A percentile compares a stretch with the other conserved stretches of the same genome.
Conservation (phyloP, 30 jellyfish, hydroid and myxozoan species). For the Aurelia sp. region DNA sequence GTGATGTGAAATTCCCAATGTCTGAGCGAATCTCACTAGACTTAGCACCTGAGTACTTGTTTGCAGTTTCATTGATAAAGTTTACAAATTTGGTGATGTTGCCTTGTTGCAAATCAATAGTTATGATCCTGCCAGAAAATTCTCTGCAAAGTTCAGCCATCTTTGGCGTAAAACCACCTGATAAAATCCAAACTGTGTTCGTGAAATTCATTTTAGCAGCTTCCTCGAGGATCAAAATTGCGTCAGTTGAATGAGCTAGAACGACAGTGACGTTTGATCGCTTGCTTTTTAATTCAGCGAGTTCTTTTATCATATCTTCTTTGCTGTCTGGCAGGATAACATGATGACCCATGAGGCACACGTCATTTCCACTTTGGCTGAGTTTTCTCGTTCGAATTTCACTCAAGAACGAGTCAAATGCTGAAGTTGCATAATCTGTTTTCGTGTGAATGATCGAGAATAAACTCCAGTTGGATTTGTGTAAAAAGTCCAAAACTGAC, state of each 20-base stretch:
- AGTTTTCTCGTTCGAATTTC: neutral
- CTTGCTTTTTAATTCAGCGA: conserved; percentile 1
- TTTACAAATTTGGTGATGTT: neutral
- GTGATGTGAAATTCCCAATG: neutral
- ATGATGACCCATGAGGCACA: conserved; percentile 28
- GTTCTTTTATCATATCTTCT: conserved; percentile 5
- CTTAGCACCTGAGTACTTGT: neutral
- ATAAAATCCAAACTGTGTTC: conserved; percentile 45
- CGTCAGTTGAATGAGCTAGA: conserved; percentile 38
- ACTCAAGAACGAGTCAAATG: conserved; percentile 12
- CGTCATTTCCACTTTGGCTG: neutral
- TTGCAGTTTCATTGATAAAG: conserved; percentile 4
- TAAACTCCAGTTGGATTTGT: conserved; percentile 28
- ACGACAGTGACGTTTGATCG: conserved; percentile 24
- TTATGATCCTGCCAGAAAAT: conserved; percentile 12
- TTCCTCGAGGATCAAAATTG: conserved; percentile 1
- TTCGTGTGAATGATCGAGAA: conserved; percentile 47
- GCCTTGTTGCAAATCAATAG: conserved; percentile 2
- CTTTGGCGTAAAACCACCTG: conserved; percentile 24
- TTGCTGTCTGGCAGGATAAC: neutral
- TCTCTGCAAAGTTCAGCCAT: neutral
- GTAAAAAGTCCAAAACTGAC: conserved; percentile 26
- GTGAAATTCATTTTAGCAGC: conserved; percentile 8
- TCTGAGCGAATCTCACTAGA: conserved; percentile 8
- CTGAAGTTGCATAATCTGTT: conserved; percentile 76